phyloP scores from a whole-genome alignment of 2,888 invertebrate genomes.

The Drosophila parthenogenetica region DNA sequence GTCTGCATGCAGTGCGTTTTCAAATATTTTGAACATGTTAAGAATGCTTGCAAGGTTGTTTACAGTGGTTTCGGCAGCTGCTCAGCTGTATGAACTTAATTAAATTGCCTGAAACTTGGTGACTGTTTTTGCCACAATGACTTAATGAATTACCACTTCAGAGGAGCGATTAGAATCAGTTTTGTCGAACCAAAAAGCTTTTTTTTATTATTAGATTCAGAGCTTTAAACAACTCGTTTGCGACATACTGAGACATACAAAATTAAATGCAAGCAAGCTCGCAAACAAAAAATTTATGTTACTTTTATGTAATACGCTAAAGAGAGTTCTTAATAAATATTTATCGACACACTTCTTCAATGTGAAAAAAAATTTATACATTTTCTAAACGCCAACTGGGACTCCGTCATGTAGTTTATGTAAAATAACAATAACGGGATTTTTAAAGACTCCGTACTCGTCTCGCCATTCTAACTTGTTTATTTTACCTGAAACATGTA shows the following conservation, averaged over 20 bases:
- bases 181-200: constrained; percentile 36
- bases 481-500: no score
- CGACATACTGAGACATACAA: constrained; percentile 18
- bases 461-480: no score
- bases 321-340: constrained; percentile 55
- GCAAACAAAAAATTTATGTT: constrained; percentile 59
- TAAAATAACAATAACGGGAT: not conserved
- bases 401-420: no score
- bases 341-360: constrained; percentile 71
- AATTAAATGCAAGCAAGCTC: constrained; percentile 46
- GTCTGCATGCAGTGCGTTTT: constrained; percentile 63
- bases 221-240: not conserved
- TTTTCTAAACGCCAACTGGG: constrained; percentile 33
- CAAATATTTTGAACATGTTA: constrained; percentile 73
- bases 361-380: constrained; percentile 64
- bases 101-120: constrained; percentile 63
- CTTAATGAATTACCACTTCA: constrained; percentile 54
- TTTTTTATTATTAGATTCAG: constrained; percentile 41
- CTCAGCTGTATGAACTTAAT: constrained; percentile 67
- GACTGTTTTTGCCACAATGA: constrained; percentile 32
- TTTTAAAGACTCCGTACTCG: not conserved
- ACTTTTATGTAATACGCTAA: constrained; percentile 67
- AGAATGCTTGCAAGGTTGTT: constrained; percentile 75
- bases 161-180: constrained; percentile 46
- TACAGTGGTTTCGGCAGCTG: constrained; percentile 47